A percentile compares a stretch with the other conserved stretches of the same genome.
These are phyloP conservation scores for Drosophila kepulauana DNA, from an alignment of 1,140 invertebrate genomes.

Conservation along the genomic window DNA sequence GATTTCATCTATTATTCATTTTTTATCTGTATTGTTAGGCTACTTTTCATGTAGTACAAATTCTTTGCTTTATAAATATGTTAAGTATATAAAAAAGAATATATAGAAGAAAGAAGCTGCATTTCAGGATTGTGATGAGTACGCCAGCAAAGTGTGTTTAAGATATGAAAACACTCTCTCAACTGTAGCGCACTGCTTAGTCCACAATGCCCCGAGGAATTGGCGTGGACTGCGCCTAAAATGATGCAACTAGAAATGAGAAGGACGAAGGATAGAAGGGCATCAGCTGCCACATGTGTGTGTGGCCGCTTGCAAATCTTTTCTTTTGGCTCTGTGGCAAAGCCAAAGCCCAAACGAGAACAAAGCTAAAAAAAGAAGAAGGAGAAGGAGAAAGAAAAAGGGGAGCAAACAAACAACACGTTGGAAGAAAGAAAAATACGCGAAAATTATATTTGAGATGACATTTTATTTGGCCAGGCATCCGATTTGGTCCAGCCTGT, in stretches of 20 bases:
- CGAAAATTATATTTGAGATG: conserved; percentile 83
- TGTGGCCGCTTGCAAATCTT: conserved; percentile 75
- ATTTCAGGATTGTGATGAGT: too few relatives aligned
- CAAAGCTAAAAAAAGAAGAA: conserved; percentile 2
- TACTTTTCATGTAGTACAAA: too few relatives aligned
- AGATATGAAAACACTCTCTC: too few relatives aligned
- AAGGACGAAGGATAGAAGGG: not conserved
- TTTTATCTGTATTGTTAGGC: too few relatives aligned
- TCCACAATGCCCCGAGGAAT: not conserved
- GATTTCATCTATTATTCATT: too few relatives aligned
- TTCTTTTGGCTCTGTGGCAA: conserved; percentile 49
- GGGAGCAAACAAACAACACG: conserved; percentile 51
- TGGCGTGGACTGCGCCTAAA: conserved; percentile 50
- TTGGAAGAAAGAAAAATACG: conserved; percentile 63
- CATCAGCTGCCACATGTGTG: conserved; percentile 57
- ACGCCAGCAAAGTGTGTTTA: too few relatives aligned
- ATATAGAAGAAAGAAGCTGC: too few relatives aligned
- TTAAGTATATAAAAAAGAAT: too few relatives aligned
- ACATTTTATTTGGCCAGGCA: conserved; percentile 66
- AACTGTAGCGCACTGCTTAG: conserved; percentile 2
- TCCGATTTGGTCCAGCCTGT: conserved; percentile 43
- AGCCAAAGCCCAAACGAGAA: conserved; percentile 6
- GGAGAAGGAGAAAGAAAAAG: too few relatives aligned
- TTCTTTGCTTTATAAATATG: too few relatives aligned
- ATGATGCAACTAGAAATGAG: conserved; percentile 64